These are phyloP conservation scores for Grantiella picta DNA, from an alignment of 2,113 vertebrate species.

Conservation along the genomic window DNA sequence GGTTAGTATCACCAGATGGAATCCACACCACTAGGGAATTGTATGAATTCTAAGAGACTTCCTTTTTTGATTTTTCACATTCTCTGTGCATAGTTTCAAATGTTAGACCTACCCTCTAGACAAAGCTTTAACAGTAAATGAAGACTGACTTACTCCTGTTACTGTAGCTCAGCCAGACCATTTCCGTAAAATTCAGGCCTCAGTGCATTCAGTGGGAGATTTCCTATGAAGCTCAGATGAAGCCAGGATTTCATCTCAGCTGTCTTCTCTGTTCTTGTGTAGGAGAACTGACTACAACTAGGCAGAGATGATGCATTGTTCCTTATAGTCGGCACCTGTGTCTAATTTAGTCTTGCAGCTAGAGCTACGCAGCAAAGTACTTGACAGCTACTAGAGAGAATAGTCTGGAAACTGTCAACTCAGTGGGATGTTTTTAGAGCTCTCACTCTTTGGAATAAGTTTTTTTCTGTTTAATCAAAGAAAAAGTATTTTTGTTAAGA, in stretches of 20 bases:
- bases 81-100: background rate
- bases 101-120: background rate
- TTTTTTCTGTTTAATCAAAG: conserved; percentile 22
- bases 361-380: background rate
- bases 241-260: background rate
- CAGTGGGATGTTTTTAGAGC: background rate
- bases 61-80: background rate
- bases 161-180: background rate
- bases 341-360: conserved; percentile 36
- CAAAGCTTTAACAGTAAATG: background rate
- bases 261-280: background rate
- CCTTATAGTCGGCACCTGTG: conserved; percentile 23
- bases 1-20: background rate
- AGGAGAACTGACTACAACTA: background rate
- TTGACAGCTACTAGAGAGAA: conserved; percentile 41
- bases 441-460: background rate
- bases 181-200: background rate
- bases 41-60: background rate
- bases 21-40: background rate
- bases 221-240: background rate
- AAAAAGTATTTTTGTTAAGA: conserved; percentile 33
- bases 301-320: conserved; percentile 24
- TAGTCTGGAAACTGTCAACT: conserved; percentile 41
- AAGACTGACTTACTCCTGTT: background rate
- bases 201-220: background rate